Evolutionary conservation across 2,797 vertebrate genomes (phyloP).

Genomic region (Dromococcyx pavoninus): DNA sequence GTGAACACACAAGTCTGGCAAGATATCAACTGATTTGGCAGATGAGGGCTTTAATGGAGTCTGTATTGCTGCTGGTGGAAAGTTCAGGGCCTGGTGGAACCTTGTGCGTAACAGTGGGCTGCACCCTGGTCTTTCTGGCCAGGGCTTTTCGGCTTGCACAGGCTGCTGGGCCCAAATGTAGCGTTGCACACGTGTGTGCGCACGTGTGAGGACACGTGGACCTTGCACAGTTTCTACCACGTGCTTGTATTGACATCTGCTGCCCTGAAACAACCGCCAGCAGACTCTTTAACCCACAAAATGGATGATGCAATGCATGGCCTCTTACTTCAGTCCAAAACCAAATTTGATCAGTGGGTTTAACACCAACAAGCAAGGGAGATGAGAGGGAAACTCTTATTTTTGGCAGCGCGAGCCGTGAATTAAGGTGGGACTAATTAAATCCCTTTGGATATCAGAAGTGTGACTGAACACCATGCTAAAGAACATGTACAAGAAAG

Average conservation of each 20-base stretch:
- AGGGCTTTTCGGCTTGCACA: rapidly evolving
- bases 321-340: not conserved
- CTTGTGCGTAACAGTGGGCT: rapidly evolving
- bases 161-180: rapidly evolving
- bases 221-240: not conserved
- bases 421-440: not conserved
- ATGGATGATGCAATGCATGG: rapidly evolving
- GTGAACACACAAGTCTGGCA: not conserved
- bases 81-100: not conserved
- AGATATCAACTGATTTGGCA: not conserved
- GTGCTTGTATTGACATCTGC: not conserved
- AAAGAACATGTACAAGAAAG: not conserved
- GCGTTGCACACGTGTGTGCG: rapidly evolving
- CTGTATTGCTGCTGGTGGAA: not conserved
- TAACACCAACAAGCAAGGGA: rapidly evolving
- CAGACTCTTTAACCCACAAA: not conserved
- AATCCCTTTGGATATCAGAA: rapidly evolving
- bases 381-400: not conserved
- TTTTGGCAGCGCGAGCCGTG: not conserved
- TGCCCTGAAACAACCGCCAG: not conserved
- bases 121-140: not conserved
- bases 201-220: rapidly evolving
- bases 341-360: rapidly evolving
- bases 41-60: not conserved
- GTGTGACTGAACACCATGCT: rapidly evolving